These are phyloP conservation scores for Lepidurus couesii DNA, from an alignment of 1,140 invertebrate species.

Conservation along the genomic window DNA sequence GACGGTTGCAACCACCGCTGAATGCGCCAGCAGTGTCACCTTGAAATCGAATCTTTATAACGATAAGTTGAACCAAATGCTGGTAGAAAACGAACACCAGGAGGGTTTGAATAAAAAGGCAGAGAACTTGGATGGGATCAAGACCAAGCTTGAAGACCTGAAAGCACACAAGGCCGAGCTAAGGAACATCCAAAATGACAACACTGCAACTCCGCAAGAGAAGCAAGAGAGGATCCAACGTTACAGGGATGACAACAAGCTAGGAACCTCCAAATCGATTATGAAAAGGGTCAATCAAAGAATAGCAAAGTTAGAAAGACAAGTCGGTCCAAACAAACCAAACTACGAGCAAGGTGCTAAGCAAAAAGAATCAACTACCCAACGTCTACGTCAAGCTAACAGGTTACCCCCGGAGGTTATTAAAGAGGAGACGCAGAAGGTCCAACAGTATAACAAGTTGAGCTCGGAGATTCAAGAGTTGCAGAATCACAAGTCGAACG, in stretches of 20 bases:
- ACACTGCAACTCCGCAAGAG: too few relatives aligned
- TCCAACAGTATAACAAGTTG: slow-evolving; percentile 1
- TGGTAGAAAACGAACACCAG: neutral
- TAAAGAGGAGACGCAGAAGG: neutral
- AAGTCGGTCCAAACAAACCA: too few relatives aligned
- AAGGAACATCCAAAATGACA: too few relatives aligned
- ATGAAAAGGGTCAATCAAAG: too few relatives aligned
- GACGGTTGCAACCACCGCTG: slow-evolving; percentile 17
- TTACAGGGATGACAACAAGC: too few relatives aligned
- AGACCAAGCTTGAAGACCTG: too few relatives aligned
- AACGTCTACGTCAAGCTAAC: neutral
- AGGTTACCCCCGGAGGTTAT: neutral
- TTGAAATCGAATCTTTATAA: neutral
- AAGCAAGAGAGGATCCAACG: too few relatives aligned
- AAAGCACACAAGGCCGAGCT: too few relatives aligned
- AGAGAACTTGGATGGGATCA: neutral
- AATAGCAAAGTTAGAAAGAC: too few relatives aligned
- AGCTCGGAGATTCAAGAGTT: neutral
- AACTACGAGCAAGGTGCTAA: neutral
- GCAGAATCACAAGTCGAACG: neutral
- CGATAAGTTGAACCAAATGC: slow-evolving; percentile 1
- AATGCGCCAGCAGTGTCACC: neutral
- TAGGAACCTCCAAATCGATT: too few relatives aligned
- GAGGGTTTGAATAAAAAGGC: neutral
- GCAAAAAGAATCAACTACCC: neutral